phyloP scores from a whole-genome alignment of 2,113 vertebrate species.

The Phaethornis superciliosus region DNA sequence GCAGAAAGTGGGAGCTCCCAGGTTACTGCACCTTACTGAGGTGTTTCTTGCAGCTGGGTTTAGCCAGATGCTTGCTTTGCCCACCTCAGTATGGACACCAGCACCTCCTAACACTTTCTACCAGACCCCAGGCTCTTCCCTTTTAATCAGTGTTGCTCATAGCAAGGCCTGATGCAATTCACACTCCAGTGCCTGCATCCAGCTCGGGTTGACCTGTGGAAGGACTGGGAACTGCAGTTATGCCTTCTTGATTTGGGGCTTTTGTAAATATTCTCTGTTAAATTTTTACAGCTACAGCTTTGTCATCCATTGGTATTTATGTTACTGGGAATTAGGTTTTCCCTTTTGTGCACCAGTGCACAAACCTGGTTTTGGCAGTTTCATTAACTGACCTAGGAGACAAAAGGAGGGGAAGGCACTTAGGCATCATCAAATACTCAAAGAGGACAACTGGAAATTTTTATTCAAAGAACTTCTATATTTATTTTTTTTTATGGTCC shows the following conservation, averaged over 20 bases:
- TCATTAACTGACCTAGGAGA: neutral
- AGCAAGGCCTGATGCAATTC: neutral
- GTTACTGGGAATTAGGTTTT: neutral
- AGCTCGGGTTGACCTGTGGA: neutral
- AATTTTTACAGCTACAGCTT: neutral
- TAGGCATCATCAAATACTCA: neutral
- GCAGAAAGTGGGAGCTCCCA: accelerated
- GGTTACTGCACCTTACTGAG: neutral
- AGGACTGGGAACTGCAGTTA: neutral
- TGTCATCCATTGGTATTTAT: neutral
- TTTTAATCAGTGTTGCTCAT: neutral
- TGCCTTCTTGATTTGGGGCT: neutral
- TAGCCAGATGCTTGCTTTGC: neutral
- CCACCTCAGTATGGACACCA: neutral
- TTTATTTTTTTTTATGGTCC: neutral
- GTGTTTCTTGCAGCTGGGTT: neutral
- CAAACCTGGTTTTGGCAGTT: neutral
- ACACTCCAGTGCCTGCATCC: neutral
- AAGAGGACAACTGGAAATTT: neutral
- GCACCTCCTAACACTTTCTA: neutral
- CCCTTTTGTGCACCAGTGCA: neutral
- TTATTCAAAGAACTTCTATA: neutral
- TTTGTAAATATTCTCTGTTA: neutral
- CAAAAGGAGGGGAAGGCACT: neutral
- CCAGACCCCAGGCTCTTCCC: neutral